Evolutionary conservation across 2,888 invertebrate genomes (phyloP), one percentile per base, ranked within the genome.

Genomic region (Caenorhabditis sp.): DNA sequence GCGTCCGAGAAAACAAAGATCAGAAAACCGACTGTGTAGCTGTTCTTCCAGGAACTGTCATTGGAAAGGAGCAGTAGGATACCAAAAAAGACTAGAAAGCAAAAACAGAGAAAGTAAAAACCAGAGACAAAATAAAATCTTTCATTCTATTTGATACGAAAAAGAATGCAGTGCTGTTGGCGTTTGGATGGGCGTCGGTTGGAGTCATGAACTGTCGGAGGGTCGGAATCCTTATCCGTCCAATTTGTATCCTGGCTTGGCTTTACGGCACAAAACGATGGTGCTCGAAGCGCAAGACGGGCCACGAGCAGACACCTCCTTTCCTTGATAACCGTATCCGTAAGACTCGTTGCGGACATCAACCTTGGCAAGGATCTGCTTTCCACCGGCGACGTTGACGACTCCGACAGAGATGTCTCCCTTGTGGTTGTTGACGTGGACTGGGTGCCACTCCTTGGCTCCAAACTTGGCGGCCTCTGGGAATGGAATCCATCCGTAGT

Each of bases 301-400:
- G 4, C 31, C 82, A 12, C 28, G 24, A 16, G 76, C 77, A 8
- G 75, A 68, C 56, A 66, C 47, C 44, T 91, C 90, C 74, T 87
- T 87, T 59, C 89, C 90, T 89, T 35, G 31, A 35, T 35, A 35
- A 35, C 31, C 31, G 31, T 35, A 35, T 6, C 31, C 31, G 31
- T 35, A 89, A 61, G 80, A 82, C 84, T 90, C 90, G 83, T 91
- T 91, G 56, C 89, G 85, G 66, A 90, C 86, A 72, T 91, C 90
- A 28, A 88, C 87, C 86, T 90, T 90, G n/a, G n/a, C n/a, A n/a
- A n/a, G n/a, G n/a, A 89, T 82, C 73, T 90, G 88, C 85, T 90
- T 91, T 51, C 90, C 90, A 24, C 85, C 85, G 47, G 83, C 51
- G 22, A 80, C 26, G 56, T 85, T 87, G 51, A 90, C 75, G 22